These are phyloP conservation scores for Procambarus virginalis DNA, from an alignment of 1,140 invertebrate genomes.

Conservation along the genomic window DNA sequence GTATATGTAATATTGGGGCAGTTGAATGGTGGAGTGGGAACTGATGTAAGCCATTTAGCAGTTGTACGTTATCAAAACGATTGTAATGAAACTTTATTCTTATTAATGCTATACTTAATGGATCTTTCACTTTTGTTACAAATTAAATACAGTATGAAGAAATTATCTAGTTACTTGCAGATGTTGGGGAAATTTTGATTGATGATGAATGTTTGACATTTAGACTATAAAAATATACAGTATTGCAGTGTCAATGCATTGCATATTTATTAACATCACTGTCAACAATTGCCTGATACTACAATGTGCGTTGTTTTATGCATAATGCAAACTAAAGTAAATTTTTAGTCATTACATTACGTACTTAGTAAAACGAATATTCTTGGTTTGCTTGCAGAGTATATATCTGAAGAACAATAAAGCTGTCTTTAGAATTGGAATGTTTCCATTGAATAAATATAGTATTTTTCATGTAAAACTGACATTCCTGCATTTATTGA, in stretches of 20 bases:
- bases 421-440: too few relatives aligned
- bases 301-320: not conserved
- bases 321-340: not conserved
- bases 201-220: not conserved
- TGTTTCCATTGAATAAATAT: too few relatives aligned
- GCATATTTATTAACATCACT: not conserved
- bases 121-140: not conserved
- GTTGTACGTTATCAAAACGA: not conserved
- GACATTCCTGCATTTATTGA: too few relatives aligned
- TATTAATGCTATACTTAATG: not conserved
- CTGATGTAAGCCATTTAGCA: not conserved
- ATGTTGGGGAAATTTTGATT: not conserved
- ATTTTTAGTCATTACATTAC: too few relatives aligned
- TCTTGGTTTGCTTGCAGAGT: too few relatives aligned
- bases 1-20: slow-evolving; percentile 4
- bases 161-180: not conserved
- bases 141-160: not conserved
- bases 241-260: not conserved
- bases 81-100: not conserved
- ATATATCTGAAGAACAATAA: too few relatives aligned
- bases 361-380: too few relatives aligned
- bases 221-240: not conserved
- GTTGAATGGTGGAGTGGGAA: not conserved
- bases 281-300: not conserved
- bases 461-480: too few relatives aligned